Conservation (phyloP, 2,888 invertebrate genomes). For the Proisotoma minuta region DNA sequence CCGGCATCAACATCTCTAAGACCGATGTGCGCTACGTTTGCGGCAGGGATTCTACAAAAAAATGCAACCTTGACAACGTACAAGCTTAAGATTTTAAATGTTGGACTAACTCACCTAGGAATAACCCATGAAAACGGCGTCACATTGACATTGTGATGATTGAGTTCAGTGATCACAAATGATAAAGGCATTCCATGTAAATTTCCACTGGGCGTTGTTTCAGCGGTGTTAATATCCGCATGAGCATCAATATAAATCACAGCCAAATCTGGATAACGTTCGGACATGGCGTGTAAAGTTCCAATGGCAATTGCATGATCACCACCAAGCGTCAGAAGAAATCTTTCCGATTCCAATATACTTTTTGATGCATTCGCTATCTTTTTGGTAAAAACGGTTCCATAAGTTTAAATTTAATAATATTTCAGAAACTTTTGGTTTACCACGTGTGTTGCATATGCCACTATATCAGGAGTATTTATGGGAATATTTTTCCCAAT, state of each 20-base stretch:
- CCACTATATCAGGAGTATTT: neutral
- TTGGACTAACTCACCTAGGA: slow-evolving; percentile 16
- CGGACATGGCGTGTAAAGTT: slow-evolving; percentile 49
- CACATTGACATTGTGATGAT: slow-evolving; percentile 15
- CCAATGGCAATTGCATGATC: slow-evolving; percentile 56
- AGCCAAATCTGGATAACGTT: slow-evolving; percentile 50
- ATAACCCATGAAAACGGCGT: slow-evolving; percentile 32
- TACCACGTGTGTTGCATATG: neutral
- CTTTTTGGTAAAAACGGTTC: slow-evolving; percentile 21
- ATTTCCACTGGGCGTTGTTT: slow-evolving; percentile 52
- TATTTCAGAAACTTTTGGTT: neutral
- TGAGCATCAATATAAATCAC: slow-evolving; percentile 56
- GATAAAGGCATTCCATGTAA: slow-evolving; percentile 56
- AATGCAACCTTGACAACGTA: too few species aligned
- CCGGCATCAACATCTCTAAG: slow-evolving; percentile 53
- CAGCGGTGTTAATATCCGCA: slow-evolving; percentile 56
- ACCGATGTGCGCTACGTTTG: slow-evolving; percentile 54
- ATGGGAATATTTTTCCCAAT: neutral
- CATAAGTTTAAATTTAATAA: neutral
- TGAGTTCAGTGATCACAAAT: slow-evolving; percentile 52
- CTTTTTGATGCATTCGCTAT: slow-evolving; percentile 31
- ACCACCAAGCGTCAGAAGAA: slow-evolving; percentile 52
- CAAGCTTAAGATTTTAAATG: neutral
- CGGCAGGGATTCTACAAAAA: slow-evolving; percentile 50
- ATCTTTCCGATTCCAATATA: slow-evolving; percentile 37